These are phyloP conservation scores for Philereme transversata DNA, from an alignment of 2,888 invertebrate genomes.

Conservation along the genomic window DNA sequence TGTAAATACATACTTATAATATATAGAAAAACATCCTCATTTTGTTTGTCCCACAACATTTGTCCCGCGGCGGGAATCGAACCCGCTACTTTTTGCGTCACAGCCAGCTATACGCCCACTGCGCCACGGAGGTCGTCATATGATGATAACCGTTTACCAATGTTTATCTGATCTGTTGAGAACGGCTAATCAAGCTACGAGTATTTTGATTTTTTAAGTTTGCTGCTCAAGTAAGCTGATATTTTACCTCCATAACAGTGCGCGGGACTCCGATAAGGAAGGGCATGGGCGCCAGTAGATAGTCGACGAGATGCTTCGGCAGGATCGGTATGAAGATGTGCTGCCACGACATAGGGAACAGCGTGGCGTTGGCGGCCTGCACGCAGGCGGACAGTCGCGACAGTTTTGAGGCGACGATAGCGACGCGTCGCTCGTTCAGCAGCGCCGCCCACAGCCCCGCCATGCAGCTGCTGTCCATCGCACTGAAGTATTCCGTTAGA, in stretches of 20 bases:
- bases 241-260: conserved; percentile 89
- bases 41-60: too few species aligned
- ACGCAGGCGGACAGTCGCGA: conserved; percentile 96
- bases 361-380: conserved; percentile 96
- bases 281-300: conserved; percentile 98
- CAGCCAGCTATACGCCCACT: too few species aligned
- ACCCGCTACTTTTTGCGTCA: too few species aligned
- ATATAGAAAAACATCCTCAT: too few species aligned
- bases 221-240: background rate
- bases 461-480: conserved; percentile 97
- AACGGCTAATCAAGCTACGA: too few species aligned
- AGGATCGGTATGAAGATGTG: conserved; percentile 98
- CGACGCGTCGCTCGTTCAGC: conserved; percentile 96
- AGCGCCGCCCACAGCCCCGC: conserved; percentile 97
- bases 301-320: conserved; percentile 94
- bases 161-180: too few species aligned
- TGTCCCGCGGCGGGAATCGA: too few species aligned
- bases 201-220: too few species aligned
- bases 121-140: too few species aligned
- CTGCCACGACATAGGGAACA: conserved; percentile 99
- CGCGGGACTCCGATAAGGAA: conserved; percentile 97
- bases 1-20: too few species aligned
- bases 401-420: conserved; percentile 95
- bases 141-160: too few species aligned
- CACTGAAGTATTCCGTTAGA: conserved; percentile 98